Conservation (phyloP, 1,140 invertebrate species). For the Polyergus mexicanus region DNA sequence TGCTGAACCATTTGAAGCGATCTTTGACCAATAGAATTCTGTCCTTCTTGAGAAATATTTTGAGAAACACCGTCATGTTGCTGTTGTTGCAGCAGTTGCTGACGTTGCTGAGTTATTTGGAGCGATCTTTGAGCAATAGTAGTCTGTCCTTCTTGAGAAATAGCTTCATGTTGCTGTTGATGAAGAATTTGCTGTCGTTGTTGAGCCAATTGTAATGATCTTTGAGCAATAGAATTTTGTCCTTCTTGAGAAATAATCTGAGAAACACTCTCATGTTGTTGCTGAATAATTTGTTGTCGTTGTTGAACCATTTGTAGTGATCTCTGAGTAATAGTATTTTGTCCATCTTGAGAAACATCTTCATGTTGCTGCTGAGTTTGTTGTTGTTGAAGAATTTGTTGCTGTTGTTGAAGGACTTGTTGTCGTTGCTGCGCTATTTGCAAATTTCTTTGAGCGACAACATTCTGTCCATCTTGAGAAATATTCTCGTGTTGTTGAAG, state of each 20-base stretch:
- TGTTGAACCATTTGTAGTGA: slow-evolving; percentile 82
- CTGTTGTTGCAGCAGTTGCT: slow-evolving; percentile 81
- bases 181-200: slow-evolving; percentile 70
- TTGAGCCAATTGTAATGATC: slow-evolving; percentile 82
- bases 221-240: slow-evolving; percentile 80
- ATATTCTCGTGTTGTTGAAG: slow-evolving; percentile 85
- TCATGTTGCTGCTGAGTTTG: slow-evolving; percentile 68
- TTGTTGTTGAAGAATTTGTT: slow-evolving; percentile 66
- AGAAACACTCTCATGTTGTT: slow-evolving; percentile 76
- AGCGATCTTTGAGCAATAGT: slow-evolving; percentile 79
- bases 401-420: slow-evolving; percentile 80
- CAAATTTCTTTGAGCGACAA: slow-evolving; percentile 76
- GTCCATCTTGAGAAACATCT: slow-evolving; percentile 78
- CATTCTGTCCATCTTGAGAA: slow-evolving; percentile 83
- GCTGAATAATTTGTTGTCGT: slow-evolving; percentile 61
- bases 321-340: slow-evolving; percentile 80
- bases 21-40: slow-evolving; percentile 80
- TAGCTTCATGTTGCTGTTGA: slow-evolving; percentile 71
- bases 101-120: slow-evolving; percentile 81
- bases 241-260: slow-evolving; percentile 71
- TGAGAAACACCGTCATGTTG: slow-evolving; percentile 81
- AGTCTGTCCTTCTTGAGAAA: slow-evolving; percentile 76
- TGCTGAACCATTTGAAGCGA: slow-evolving; percentile 82
- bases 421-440: slow-evolving; percentile 77
- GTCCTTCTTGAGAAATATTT: slow-evolving; percentile 72